phyloP scores from a whole-genome alignment of 2,888 invertebrate genomes.

The Drosophila atroscutellata region DNA sequence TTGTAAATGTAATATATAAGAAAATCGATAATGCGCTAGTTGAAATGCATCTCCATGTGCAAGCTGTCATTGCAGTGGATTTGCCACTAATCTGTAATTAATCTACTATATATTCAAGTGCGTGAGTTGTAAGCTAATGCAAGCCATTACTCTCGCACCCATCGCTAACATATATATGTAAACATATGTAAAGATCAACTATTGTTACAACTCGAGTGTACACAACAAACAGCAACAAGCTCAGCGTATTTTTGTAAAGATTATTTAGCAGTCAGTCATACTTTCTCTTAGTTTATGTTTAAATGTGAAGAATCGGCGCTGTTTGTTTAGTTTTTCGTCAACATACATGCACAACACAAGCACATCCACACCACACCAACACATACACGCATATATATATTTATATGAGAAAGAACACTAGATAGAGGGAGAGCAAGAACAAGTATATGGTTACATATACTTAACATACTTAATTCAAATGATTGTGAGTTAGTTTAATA shows the following conservation, averaged over 20 bases:
- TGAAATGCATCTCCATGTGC: constrained; percentile 59
- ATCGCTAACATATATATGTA: constrained; percentile 29
- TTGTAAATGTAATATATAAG: constrained; percentile 57
- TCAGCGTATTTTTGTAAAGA: constrained; percentile 49
- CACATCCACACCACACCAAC: constrained; percentile 21
- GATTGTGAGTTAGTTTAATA: constrained; percentile 80
- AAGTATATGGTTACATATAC: constrained; percentile 51
- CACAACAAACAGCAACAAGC: constrained; percentile 17
- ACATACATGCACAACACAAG: constrained; percentile 16
- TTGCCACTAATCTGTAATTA: constrained; percentile 66
- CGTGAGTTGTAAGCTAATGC: constrained; percentile 66
- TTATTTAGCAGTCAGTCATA: constrained; percentile 63
- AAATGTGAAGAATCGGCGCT: constrained; percentile 44
- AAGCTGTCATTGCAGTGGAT: constrained; percentile 50
- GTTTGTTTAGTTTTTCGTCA: constrained; percentile 54
- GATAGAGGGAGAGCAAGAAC: constrained; percentile 21
- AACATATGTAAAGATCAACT: constrained; percentile 56
- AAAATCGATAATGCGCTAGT: constrained; percentile 55
- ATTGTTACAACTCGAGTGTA: constrained; percentile 42
- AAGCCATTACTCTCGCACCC: constrained; percentile 44
- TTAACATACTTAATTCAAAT: constrained; percentile 76
- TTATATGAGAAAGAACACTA: constrained; percentile 38
- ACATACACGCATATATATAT: constrained; percentile 41
- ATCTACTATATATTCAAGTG: constrained; percentile 56
- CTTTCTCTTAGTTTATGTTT: constrained; percentile 57